Evolutionary conservation across 2,888 invertebrate species (phyloP).

Genomic region (Anodontia alba): DNA sequence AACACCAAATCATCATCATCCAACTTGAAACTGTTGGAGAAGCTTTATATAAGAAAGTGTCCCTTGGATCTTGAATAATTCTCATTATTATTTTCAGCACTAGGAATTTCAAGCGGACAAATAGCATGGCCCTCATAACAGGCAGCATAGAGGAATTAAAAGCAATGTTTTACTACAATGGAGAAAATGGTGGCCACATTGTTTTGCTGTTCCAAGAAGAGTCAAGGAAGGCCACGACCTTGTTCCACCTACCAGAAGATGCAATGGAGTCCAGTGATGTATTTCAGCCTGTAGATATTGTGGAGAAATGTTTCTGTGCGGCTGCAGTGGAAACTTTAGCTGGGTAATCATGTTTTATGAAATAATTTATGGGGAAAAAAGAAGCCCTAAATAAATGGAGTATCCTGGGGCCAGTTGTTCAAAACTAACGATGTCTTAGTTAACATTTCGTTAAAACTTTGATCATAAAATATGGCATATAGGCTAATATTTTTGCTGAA

Average conservation of each 20-base stretch:
- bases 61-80: no score
- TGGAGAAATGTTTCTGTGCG: conserved; percentile 44
- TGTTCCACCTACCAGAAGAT: conserved; percentile 40
- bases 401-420: no score
- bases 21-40: no score
- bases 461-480: no score
- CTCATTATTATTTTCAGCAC: conserved; percentile 34
- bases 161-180: conserved; percentile 44
- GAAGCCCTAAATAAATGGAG: no score
- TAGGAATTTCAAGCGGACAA: conserved; percentile 23
- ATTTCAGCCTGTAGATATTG: conserved; percentile 25
- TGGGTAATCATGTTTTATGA: neutral
- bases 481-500: no score
- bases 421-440: no score
- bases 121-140: neutral
- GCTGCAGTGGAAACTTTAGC: conserved; percentile 16
- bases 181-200: conserved; percentile 32
- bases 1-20: no score
- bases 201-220: conserved; percentile 37
- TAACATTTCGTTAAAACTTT: no score
- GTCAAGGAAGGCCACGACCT: conserved; percentile 7
- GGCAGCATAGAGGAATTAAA: neutral
- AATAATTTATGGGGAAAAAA: no score
- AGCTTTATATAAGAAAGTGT: no score
- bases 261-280: conserved; percentile 7